phyloP scores from a whole-genome alignment of 2,797 vertebrate species.

The Aldrovandia affinis region DNA sequence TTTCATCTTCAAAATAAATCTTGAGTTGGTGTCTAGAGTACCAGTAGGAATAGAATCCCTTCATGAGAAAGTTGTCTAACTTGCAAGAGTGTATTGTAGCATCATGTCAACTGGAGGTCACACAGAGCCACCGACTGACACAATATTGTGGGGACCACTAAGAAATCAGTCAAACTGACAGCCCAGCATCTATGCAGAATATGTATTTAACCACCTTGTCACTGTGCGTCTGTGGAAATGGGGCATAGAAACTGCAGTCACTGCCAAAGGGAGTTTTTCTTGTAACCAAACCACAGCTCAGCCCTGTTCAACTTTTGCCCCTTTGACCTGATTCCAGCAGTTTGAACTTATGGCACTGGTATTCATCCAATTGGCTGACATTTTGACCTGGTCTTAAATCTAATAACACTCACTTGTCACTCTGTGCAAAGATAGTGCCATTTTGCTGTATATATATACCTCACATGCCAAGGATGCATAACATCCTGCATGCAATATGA shows the following conservation, averaged over 20 bases:
- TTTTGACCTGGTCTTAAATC: constrained; percentile 5
- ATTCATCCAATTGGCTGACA: constrained; percentile 18
- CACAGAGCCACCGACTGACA: not conserved
- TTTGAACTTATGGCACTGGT: constrained; percentile 51
- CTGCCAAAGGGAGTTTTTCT: not conserved
- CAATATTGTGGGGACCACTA: not conserved
- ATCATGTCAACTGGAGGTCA: not conserved
- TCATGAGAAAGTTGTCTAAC: no score
- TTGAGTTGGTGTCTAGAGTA: not conserved
- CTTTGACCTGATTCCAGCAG: constrained; percentile 33
- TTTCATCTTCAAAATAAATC: not conserved
- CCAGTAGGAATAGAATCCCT: not conserved
- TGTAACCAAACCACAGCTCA: constrained; percentile 5
- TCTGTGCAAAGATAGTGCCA: not conserved
- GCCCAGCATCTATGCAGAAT: not conserved
- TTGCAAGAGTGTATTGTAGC: not conserved
- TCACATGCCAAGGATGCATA: constrained; percentile 25
- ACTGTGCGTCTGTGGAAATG: not conserved
- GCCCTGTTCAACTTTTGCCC: constrained; percentile 41
- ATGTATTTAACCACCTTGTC: not conserved
- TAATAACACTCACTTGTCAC: constrained; percentile 39
- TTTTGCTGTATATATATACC: not conserved
- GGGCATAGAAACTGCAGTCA: constrained; percentile 7
- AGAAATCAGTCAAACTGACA: not conserved
- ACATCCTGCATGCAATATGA: constrained; percentile 3